Percentiles rank a stretch among this genome's conserved stretches.
These are phyloP conservation scores for Cyprinodon variegatus DNA, from an alignment of 2,113 vertebrate species.

Conservation along the genomic window DNA sequence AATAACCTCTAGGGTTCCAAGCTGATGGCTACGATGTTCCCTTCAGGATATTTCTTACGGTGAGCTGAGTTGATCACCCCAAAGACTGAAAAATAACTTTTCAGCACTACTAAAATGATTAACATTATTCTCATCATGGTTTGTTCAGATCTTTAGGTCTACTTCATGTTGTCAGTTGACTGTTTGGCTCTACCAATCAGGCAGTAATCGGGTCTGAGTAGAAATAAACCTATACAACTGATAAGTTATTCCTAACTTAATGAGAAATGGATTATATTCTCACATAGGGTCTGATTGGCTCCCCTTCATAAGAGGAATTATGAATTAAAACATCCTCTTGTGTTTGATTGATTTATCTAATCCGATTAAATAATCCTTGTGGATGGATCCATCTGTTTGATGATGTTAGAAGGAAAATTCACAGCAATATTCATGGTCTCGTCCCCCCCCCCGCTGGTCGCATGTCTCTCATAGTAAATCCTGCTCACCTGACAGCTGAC, in stretches of 20 bases:
- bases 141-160: neutral
- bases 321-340: too few species aligned
- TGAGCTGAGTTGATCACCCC: neutral
- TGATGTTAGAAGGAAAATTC: neutral
- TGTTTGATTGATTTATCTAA: too few species aligned
- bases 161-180: neutral
- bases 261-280: neutral
- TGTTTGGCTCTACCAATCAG: neutral
- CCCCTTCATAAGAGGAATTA: too few species aligned
- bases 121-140: neutral
- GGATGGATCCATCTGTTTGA: neutral
- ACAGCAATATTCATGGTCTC: neutral
- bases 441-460: slow-evolving; percentile 37
- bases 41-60: neutral
- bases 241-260: neutral
- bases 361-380: neutral
- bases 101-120: neutral
- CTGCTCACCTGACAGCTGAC: slow-evolving; percentile 64
- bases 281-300: too few species aligned
- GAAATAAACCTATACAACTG: too few species aligned
- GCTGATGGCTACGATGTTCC: neutral
- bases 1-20: too few species aligned
- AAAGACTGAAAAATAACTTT: neutral
- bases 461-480: slow-evolving; percentile 46
- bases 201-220: neutral